Evolutionary conservation across 1,140 invertebrate genomes (phyloP).

Genomic region (Macrobrachium rosenbergii): DNA sequence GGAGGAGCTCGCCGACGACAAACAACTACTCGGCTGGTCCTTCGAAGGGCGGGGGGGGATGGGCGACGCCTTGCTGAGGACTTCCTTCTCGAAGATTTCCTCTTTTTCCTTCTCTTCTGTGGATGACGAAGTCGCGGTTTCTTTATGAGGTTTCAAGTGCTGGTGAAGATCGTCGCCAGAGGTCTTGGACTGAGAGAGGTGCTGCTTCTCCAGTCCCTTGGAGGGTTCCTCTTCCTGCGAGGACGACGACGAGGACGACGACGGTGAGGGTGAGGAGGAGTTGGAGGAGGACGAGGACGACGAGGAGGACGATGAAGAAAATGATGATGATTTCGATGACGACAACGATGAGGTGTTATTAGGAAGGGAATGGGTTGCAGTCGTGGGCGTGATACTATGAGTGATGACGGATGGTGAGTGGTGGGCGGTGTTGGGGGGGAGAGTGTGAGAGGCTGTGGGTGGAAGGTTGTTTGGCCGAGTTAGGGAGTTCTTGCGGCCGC

Average conservation of each 20-base stretch:
- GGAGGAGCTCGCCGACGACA: too few species aligned
- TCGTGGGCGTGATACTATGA: not conserved
- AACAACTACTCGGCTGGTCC: too few species aligned
- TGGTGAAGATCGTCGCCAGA: not conserved
- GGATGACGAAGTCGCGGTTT: not conserved
- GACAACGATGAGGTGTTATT: not conserved
- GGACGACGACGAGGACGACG: not conserved
- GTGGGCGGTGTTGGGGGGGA: conserved; percentile 37
- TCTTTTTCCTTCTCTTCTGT: not conserved
- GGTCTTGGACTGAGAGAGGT: too few species aligned
- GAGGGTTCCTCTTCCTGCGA: not conserved
- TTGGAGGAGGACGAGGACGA: not conserved
- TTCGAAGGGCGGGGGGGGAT: too few species aligned
- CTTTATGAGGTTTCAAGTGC: not conserved
- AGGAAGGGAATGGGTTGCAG: not conserved
- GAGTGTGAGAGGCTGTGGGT: conserved; percentile 46
- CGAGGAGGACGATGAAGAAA: not conserved
- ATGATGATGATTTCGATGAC: not conserved
- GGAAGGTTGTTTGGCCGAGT: conserved; percentile 47
- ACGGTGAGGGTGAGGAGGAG: not conserved
- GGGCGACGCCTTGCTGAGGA: not conserved
- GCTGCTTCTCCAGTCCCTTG: not conserved
- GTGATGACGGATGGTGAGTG: not conserved
- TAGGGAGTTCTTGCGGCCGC: conserved; percentile 30
- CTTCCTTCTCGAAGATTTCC: not conserved